phyloP scores from a whole-genome alignment of 2,888 invertebrate species.

The Cephus rjabovi region DNA sequence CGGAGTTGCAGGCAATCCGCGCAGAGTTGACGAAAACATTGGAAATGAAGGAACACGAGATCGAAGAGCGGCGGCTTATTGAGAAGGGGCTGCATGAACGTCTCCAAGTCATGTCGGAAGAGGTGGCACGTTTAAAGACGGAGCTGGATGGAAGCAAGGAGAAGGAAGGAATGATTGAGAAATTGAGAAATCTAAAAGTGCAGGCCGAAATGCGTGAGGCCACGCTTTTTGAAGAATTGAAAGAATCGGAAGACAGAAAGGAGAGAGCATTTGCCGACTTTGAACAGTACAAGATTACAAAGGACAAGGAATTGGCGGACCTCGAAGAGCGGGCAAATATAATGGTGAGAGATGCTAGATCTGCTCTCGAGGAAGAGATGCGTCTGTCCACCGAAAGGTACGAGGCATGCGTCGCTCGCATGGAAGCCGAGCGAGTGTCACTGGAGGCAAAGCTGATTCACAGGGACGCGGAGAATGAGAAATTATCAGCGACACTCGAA shows the following conservation, averaged over 20 bases:
- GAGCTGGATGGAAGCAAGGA: conserved; percentile 22
- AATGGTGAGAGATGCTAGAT: conserved; percentile 50
- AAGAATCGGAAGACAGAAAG: conserved; percentile 22
- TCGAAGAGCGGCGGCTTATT: conserved; percentile 11
- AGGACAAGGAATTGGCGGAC: conserved; percentile 26
- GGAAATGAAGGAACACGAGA: conserved; percentile 19
- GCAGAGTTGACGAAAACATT: conserved; percentile 37
- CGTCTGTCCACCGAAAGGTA: conserved; percentile 48
- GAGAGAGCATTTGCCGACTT: conserved; percentile 23
- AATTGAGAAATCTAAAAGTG: conserved; percentile 21
- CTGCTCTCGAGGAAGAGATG: conserved; percentile 50
- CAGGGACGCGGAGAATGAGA: conserved; percentile 49
- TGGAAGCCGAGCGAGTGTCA: conserved; percentile 47
- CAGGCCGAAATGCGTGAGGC: background rate
- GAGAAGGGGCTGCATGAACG: conserved; percentile 6
- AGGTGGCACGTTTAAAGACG: conserved; percentile 29
- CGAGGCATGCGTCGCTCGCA: conserved; percentile 37
- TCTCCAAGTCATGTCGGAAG: conserved; percentile 24
- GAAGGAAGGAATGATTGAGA: conserved; percentile 12
- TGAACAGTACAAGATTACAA: conserved; percentile 22
- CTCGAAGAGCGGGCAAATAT: conserved; percentile 35
- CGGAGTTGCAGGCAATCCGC: conserved; percentile 41
- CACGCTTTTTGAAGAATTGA: background rate
- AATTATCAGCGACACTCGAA: conserved; percentile 47
- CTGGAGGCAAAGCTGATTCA: conserved; percentile 48